Percentiles rank a stretch among this genome's conserved stretches.
phyloP scores from a whole-genome alignment of 2,888 invertebrate genomes.

The Drosophila colorata region DNA sequence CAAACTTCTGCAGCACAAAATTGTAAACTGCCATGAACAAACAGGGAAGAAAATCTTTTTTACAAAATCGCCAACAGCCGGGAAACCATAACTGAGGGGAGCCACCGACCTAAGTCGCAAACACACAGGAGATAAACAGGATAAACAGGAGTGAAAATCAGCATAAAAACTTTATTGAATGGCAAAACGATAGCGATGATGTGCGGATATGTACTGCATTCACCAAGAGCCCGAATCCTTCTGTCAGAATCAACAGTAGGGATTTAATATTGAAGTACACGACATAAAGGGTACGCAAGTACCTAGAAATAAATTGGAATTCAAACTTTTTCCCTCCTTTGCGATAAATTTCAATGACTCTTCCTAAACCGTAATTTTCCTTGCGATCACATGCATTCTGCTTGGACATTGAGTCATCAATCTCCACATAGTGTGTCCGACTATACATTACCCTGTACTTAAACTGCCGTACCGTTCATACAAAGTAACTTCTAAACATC shows the following conservation, averaged over 20 bases:
- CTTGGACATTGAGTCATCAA: too few relatives aligned
- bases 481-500: too few relatives aligned
- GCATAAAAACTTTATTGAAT: conserved; percentile 42
- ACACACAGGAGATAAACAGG: conserved; percentile 49
- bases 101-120: background rate
- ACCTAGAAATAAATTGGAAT: background rate
- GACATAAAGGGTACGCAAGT: too few relatives aligned
- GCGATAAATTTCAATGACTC: too few relatives aligned
- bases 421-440: too few relatives aligned
- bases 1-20: conserved; percentile 68
- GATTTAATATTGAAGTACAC: background rate
- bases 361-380: too few relatives aligned
- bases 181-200: conserved; percentile 8
- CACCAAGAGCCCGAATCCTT: too few relatives aligned
- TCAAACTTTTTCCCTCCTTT: background rate
- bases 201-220: background rate
- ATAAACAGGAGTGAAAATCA: conserved; percentile 34
- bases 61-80: conserved; percentile 47
- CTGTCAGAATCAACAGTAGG: background rate
- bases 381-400: too few relatives aligned
- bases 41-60: conserved; percentile 46
- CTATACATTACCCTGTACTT: too few relatives aligned
- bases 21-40: conserved; percentile 65
- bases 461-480: too few relatives aligned
- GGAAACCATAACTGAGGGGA: conserved; percentile 19